Base-by-base conservation (phyloP, 2,113 vertebrate species). In the Aldabrachelys gigantea region DNA sequence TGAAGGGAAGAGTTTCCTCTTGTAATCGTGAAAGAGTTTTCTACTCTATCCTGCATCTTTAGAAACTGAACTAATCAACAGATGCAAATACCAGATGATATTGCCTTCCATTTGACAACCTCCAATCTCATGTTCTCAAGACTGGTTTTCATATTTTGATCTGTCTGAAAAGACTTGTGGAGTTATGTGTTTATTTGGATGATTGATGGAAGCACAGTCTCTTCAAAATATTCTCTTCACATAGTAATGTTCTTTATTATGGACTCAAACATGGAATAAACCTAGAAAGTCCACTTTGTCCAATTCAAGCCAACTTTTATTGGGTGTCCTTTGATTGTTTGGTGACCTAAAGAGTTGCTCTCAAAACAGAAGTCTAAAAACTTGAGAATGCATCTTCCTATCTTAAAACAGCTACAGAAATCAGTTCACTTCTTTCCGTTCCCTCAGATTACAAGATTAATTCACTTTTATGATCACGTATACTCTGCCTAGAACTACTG, bases 1-100 rank as follows among this genome's bases (percentile, higher is more conserved):
- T 84, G 12, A 89, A 91, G 79, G 31, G 8, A 87, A 56, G 78
- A 1, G 54, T 38, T 7, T 82, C 17, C 41, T 38, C 13, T 95
- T 86, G 2, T 22, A 27, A 4, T 59, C 54, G n/a, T 0, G 41
- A 84, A 47, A 17, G 69, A 31, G 1, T 4, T 8, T 78, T 87
- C 1, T 1, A 0, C 41, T 4, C 50, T 69, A 8, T 27, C 83
- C 1, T 56, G 1, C 3, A 0, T 88, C 50, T 11, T 90, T 57
- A 83, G 25, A 90, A 92, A 75, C 27, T 16, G 14, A 1, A 90
- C 80, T 27, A 91, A 65, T 13, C 17, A 21, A 65, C 25, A 76
- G 57, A 2, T 91, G 24, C 2, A 19, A 2, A 1, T 85, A 53
- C 59, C 5, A 49, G 10, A 22, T 62, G 29, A 59, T 59, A 29